phyloP scores from a whole-genome alignment of 2,797 vertebrate species.

The Betta splendens region DNA sequence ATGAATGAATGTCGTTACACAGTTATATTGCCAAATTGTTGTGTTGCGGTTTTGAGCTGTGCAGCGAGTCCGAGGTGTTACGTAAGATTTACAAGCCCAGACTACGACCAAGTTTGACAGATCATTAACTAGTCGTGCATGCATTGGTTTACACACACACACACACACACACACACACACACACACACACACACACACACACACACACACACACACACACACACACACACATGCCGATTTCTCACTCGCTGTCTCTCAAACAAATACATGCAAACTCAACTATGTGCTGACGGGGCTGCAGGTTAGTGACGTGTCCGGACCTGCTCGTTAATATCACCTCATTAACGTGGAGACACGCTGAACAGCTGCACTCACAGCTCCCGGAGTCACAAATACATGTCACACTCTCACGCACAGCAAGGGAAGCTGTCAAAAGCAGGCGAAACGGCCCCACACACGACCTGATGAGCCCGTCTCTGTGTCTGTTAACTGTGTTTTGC shows the following conservation, averaged over 20 bases:
- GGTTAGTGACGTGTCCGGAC: conserved; percentile 47
- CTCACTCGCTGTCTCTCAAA: conserved; percentile 38
- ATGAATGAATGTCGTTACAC: conserved; percentile 7
- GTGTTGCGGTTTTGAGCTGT: conserved; percentile 18
- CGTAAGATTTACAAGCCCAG: conserved; percentile 43
- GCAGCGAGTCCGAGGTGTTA: conserved; percentile 20
- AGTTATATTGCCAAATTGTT: not conserved
- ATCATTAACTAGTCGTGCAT: conserved; percentile 42
- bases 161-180: no score
- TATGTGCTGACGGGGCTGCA: conserved; percentile 57
- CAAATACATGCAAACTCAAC: conserved; percentile 60
- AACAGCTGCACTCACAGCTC: conserved; percentile 14
- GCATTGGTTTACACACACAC: conserved; percentile 43
- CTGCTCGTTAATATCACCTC: conserved; percentile 57
- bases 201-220: conserved; percentile 12
- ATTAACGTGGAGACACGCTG: conserved; percentile 22
- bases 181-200: conserved; percentile 1
- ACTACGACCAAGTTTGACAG: conserved; percentile 36
- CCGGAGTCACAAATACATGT: conserved; percentile 16
- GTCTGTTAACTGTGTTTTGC: not conserved
- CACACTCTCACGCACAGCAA: not conserved
- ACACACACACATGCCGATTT: not conserved
- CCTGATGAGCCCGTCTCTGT: conserved; percentile 32
- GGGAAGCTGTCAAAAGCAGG: not conserved
- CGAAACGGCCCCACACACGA: conserved; percentile 3